phyloP scores from a whole-genome alignment of 2,113 vertebrate species.

The Hystrix cristata region DNA sequence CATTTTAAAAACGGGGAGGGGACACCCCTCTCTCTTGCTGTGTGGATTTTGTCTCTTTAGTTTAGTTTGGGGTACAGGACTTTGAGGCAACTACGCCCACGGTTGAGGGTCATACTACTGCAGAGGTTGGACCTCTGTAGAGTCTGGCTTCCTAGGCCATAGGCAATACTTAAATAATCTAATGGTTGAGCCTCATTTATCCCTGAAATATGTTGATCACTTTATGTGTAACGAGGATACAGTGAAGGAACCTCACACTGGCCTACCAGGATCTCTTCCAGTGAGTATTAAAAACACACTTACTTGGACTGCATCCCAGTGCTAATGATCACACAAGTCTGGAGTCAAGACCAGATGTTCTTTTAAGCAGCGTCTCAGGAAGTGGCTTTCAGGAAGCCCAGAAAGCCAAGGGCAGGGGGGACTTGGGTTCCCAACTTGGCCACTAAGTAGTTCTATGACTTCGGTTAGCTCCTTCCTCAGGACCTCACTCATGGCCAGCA shows the following conservation, averaged over 20 bases:
- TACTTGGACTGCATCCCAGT: neutral
- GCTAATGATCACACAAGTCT: constrained; percentile 17
- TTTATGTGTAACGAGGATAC: neutral
- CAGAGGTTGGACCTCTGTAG: neutral
- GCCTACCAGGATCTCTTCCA: neutral
- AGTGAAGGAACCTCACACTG: neutral
- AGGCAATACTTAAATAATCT: neutral
- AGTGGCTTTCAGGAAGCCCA: neutral
- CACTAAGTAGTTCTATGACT: neutral
- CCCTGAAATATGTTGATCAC: neutral
- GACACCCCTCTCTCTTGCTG: neutral
- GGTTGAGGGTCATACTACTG: neutral
- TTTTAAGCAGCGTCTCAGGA: neutral
- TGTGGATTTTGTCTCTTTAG: neutral
- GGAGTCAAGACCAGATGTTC: neutral
- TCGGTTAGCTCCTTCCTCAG: constrained; percentile 2
- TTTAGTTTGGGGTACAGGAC: neutral
- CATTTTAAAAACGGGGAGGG: neutral
- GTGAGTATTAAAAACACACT: neutral
- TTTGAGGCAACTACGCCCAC: neutral
- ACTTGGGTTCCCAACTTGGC: neutral
- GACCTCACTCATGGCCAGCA: neutral
- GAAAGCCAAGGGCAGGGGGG: neutral
- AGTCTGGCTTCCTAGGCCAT: neutral
- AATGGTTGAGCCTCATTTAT: neutral